These are phyloP conservation scores for Plagiodera versicolora DNA, from an alignment of 2,888 invertebrate genomes.

Conservation along the genomic window DNA sequence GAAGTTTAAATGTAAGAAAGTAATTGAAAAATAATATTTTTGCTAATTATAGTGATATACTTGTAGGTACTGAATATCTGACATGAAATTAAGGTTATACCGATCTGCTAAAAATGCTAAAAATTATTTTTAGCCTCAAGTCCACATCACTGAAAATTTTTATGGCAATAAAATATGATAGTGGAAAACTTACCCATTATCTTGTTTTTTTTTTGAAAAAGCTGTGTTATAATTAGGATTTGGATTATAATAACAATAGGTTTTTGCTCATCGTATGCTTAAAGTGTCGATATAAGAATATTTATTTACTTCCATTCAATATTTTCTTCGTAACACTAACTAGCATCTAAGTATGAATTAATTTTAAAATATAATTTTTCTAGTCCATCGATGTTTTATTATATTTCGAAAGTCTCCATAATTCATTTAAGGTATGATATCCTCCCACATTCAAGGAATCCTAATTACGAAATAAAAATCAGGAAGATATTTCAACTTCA, in stretches of 20 bases:
- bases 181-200: conserved; percentile 11
- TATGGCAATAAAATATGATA: background rate
- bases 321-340: conserved; percentile 39
- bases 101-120: too few relatives aligned
- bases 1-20: background rate
- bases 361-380: conserved; percentile 48
- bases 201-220: conserved; percentile 39
- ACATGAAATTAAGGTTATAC: too few relatives aligned
- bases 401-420: conserved; percentile 43
- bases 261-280: conserved; percentile 44
- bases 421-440: too few relatives aligned
- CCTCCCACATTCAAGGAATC: too few relatives aligned
- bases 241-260: conserved; percentile 37
- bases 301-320: conserved; percentile 45
- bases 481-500: too few relatives aligned
- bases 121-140: too few relatives aligned
- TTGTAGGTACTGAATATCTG: too few relatives aligned
- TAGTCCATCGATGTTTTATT: conserved; percentile 48
- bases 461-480: too few relatives aligned
- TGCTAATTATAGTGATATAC: too few relatives aligned
- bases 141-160: background rate
- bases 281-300: conserved; percentile 42
- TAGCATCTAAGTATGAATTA: conserved; percentile 41
- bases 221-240: conserved; percentile 44
- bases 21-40: too few relatives aligned